Base-by-base conservation (phyloP, 2,113 vertebrate species). In the Smithornis capensis region DNA sequence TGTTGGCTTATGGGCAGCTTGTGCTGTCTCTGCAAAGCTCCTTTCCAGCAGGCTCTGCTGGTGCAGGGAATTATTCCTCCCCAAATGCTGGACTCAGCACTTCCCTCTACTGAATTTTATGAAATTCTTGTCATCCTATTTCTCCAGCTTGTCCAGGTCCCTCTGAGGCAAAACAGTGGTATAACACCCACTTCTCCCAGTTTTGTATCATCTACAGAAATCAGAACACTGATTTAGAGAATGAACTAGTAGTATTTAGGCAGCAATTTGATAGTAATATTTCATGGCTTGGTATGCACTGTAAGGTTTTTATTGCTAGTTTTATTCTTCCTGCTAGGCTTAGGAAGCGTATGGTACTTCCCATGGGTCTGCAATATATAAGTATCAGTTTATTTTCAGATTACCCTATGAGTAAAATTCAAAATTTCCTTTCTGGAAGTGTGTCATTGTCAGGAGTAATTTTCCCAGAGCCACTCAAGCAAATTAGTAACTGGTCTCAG, bases 311-410 rank as follows among this genome's bases (percentile, higher is more conserved):
- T 44, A 44, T 73, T 81, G 22, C 14, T 42, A 33, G 62, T 73
- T 82, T 16, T 49, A 14, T 76, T 12, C 6, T 23, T 79, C 14
- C 22, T 68, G 14, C 5, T 71, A 56, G 4, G 7, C 12, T 75
- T 68, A 70, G 16, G 12, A 67, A 64, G 13, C 37, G 16, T 52
- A 65, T 14, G 4, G 19, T 52, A 45, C 4, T 71, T 18, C 59
- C 33, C 21, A 3, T 45, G 33, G 24, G 4, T 47, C 8, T 0
- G 0, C 28, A 89, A 23, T 19, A 7, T 59, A 14, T 21, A 69
- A 28, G 1, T 12, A 28, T 49, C 21, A n/a, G 2, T 84, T 91
- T 73, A 64, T 44, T 19, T 10, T 49, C 40, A 29, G 14, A n/a
- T n/a, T 10, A 44, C 5, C 9, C 31, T n/a, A 4, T 9, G 13